phyloP scores from a whole-genome alignment of 64 coral and sea anemone species.

The Dendronephthya gigantea region DNA sequence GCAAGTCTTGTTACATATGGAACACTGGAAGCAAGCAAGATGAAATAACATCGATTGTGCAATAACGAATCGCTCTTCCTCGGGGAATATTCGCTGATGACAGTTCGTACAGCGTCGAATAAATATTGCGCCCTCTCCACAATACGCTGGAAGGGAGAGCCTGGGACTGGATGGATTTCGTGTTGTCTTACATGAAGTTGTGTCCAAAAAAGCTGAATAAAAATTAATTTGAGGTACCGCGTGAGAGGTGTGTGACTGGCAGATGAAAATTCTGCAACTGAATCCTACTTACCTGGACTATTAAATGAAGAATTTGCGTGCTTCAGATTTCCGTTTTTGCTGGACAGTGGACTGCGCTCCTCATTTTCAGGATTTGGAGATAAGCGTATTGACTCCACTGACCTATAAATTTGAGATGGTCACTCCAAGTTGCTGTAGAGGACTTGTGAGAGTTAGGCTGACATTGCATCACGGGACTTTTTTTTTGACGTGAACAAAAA shows the following conservation, averaged over 20 bases:
- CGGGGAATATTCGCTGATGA: background rate
- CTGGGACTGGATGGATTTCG: background rate
- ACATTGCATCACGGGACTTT: too few relatives aligned
- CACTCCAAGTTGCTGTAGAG: too few relatives aligned
- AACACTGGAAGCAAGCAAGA: background rate
- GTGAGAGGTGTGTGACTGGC: too few relatives aligned
- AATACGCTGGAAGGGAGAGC: background rate
- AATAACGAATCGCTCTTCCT: background rate
- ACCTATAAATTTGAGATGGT: too few relatives aligned
- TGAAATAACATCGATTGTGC: background rate
- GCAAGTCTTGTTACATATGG: background rate
- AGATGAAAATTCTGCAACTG: too few relatives aligned
- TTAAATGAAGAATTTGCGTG: background rate
- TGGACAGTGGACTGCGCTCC: background rate
- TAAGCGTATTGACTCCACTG: background rate
- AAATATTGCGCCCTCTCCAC: background rate
- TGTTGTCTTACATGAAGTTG: background rate
- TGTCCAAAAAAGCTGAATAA: background rate
- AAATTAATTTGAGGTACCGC: background rate
- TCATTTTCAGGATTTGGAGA: background rate
- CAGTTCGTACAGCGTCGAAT: background rate
- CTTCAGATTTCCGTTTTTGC: background rate
- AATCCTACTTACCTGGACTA: background rate
- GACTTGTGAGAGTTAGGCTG: too few relatives aligned
- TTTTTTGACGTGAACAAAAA: too few relatives aligned